Evolutionary conservation across 2,888 invertebrate genomes (phyloP).

Genomic region (Epinotia ramella): DNA sequence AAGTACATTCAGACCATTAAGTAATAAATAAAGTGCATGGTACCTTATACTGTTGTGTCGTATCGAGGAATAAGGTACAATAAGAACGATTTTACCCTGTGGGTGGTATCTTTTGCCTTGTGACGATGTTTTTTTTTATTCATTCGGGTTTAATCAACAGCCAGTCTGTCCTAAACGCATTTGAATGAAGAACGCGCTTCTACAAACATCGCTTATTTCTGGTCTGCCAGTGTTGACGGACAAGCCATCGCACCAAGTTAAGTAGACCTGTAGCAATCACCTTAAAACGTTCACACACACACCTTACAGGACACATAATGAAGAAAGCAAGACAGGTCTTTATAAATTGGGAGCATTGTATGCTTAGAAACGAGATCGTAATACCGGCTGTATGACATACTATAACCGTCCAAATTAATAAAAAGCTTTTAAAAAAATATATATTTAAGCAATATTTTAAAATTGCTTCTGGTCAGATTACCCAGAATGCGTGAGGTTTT

Average conservation of each 20-base stretch:
- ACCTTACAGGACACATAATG: conserved; percentile 47
- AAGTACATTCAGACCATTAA: no score
- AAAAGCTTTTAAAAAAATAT: neutral
- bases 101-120: no score
- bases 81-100: no score
- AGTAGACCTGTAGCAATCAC: conserved; percentile 55
- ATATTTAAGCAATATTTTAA: no score
- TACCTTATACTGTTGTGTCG: no score
- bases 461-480: no score
- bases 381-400: conserved; percentile 67
- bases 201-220: conserved; percentile 72
- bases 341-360: conserved; percentile 60
- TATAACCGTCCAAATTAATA: conserved; percentile 61
- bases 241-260: conserved; percentile 56
- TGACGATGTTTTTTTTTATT: neutral
- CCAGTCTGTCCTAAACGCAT: conserved; percentile 59
- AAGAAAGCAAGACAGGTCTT: conserved; percentile 54
- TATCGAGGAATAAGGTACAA: no score
- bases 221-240: conserved; percentile 71
- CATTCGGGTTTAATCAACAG: conserved; percentile 46
- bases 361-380: conserved; percentile 71
- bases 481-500: neutral
- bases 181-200: conserved; percentile 72
- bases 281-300: conserved; percentile 50
- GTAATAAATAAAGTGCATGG: no score